Percentiles rank a stretch among this genome's conserved stretches.
Evolutionary conservation across 2,888 invertebrate species (phyloP).

Genomic region (Microctonus hyperodae): DNA sequence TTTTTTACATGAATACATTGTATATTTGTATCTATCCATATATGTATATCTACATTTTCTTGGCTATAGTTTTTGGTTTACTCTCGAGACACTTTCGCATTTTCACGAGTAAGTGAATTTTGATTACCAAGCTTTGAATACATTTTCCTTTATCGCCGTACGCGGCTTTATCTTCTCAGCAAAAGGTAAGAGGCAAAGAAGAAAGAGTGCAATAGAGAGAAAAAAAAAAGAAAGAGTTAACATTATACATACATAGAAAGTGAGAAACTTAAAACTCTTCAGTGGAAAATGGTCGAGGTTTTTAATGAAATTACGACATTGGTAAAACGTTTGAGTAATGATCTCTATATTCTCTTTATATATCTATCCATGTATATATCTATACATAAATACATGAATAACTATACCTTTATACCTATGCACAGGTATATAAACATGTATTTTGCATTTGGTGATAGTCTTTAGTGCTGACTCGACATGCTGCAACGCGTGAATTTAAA

Average conservation of each 20-base stretch:
- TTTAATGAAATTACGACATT: conserved; percentile 34
- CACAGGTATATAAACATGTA: too few relatives aligned
- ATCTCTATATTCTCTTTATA: background rate
- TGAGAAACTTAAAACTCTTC: background rate
- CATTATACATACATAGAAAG: too few relatives aligned
- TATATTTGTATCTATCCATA: background rate
- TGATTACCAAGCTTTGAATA: conserved; percentile 31
- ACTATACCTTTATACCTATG: too few relatives aligned
- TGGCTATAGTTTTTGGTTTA: conserved; percentile 20
- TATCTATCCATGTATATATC: background rate
- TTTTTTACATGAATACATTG: background rate
- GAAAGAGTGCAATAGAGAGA: background rate
- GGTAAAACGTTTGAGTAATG: conserved; percentile 28
- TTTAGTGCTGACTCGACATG: conserved; percentile 25
- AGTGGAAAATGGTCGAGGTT: conserved; percentile 14
- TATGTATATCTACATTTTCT: background rate
- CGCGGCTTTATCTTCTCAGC: conserved; percentile 19
- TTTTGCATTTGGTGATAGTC: background rate
- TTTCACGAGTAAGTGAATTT: conserved; percentile 27
- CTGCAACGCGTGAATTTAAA: conserved; percentile 30
- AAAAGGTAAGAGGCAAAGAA: background rate
- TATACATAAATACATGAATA: conserved; percentile 12
- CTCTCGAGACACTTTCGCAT: conserved; percentile 18
- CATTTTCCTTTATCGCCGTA: conserved; percentile 25
- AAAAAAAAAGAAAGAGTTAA: background rate